Conservation (phyloP, 2,113 vertebrate genomes). For the Mungos mungo region DNA sequence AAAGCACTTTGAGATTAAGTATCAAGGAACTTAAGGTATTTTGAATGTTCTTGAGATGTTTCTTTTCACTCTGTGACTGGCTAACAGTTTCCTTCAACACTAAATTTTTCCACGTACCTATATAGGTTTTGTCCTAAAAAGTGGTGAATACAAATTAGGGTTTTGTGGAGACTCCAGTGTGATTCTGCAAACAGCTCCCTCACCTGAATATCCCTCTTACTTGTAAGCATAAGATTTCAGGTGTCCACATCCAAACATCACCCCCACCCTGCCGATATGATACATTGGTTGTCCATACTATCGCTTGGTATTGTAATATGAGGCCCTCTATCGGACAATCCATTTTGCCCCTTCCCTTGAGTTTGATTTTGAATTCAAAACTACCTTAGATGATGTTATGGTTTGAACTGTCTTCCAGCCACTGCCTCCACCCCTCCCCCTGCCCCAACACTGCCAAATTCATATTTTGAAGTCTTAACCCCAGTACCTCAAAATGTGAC, state of each 20-base stretch:
- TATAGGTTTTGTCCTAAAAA: background rate
- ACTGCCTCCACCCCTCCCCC: rapidly evolving
- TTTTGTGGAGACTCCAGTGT: background rate
- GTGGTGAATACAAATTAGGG: background rate
- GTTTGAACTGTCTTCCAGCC: background rate
- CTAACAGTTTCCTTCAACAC: background rate
- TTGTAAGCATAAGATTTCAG: background rate
- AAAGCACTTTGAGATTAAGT: background rate
- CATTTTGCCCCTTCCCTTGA: background rate
- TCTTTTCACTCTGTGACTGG: background rate
- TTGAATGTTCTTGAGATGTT: background rate
- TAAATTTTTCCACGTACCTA: background rate
- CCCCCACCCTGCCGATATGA: too few species aligned
- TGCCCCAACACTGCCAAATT: background rate
- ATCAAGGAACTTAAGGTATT: background rate
- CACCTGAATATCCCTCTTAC: background rate
- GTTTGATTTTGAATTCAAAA: conserved; percentile 43
- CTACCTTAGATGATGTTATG: background rate
- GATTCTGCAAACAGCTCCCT: background rate
- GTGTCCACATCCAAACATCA: background rate
- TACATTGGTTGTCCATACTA: background rate
- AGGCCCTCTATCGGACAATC: background rate
- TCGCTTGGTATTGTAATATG: background rate
- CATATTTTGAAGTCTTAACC: background rate
- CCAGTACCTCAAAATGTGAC: background rate